Evolutionary conservation across 2,797 vertebrate genomes (phyloP).

Genomic region (Neosilurus mollespiculum): DNA sequence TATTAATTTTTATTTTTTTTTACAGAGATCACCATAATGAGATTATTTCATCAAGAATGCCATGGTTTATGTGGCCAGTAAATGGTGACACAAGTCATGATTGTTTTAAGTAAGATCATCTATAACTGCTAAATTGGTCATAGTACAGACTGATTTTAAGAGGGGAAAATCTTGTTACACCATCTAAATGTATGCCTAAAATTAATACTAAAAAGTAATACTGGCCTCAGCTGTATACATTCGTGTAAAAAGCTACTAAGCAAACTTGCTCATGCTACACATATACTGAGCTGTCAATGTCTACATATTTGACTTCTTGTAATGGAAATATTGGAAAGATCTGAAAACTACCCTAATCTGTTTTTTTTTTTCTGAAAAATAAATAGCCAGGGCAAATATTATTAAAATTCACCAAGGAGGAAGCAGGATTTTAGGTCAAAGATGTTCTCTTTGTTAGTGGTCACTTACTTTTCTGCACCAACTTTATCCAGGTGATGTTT

Average conservation of each 20-base stretch:
- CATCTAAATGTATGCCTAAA: not conserved
- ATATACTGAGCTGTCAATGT: not conserved
- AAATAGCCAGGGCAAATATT: not conserved
- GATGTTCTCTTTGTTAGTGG: not conserved
- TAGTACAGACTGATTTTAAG: not conserved
- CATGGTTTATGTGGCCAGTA: not conserved
- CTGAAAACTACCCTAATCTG: not conserved
- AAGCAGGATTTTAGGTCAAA: too few relatives aligned
- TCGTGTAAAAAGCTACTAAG: not conserved
- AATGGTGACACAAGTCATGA: slow-evolving; percentile 8
- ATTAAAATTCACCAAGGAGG: not conserved
- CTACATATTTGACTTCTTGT: not conserved
- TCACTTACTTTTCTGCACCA: not conserved
- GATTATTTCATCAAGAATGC: not conserved
- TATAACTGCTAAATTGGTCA: not conserved
- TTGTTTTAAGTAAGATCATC: not conserved
- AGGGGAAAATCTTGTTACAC: not conserved
- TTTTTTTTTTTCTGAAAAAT: not conserved
- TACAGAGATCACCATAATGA: not conserved
- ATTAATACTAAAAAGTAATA: not conserved
- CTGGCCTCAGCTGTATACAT: not conserved
- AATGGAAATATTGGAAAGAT: not conserved
- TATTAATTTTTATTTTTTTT: slow-evolving; percentile 6
- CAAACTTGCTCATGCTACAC: not conserved
- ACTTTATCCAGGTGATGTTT: not conserved